Evolutionary conservation across 2,797 vertebrate genomes (phyloP).

Genomic region (Mallotus villosus): DNA sequence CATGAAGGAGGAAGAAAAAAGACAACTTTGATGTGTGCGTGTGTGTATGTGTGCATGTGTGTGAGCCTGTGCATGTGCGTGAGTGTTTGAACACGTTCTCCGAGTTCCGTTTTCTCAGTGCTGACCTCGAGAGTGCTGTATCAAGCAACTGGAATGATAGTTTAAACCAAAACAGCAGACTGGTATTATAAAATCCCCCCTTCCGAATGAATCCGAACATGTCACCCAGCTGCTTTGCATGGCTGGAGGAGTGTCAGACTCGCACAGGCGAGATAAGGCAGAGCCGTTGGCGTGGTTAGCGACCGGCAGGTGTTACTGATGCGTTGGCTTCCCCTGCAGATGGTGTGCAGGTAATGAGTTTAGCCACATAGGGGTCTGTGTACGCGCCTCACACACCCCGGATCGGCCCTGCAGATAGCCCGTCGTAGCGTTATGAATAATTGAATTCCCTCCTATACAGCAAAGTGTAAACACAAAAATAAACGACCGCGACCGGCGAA

Average conservation of each 20-base stretch:
- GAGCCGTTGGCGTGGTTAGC: not conserved
- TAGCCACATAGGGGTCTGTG: not conserved
- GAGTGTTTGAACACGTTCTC: not conserved
- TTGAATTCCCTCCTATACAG: conserved; percentile 29
- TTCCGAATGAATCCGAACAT: not conserved
- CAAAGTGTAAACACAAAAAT: conserved; percentile 43
- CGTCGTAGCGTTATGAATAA: conserved; percentile 47
- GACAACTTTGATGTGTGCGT: conserved; percentile 1
- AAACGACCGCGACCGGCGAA: conserved; percentile 29
- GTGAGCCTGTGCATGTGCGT: not conserved
- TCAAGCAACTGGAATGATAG: not conserved
- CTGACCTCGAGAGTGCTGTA: not conserved
- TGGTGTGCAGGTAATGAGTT: conserved; percentile 21
- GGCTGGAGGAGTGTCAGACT: not conserved
- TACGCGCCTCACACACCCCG: not conserved
- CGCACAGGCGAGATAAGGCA: not conserved
- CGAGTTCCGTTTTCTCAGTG: not conserved
- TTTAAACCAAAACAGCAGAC: not conserved
- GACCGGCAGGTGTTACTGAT: conserved; percentile 3
- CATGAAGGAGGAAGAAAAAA: not conserved
- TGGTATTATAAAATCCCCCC: too few species aligned
- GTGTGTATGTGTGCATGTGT: not conserved
- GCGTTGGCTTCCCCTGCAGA: conserved; percentile 3
- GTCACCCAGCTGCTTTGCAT: not conserved
- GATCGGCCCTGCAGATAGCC: conserved; percentile 17